phyloP scores from a whole-genome alignment of 2,888 invertebrate species.

The Scaptomyza flava region DNA sequence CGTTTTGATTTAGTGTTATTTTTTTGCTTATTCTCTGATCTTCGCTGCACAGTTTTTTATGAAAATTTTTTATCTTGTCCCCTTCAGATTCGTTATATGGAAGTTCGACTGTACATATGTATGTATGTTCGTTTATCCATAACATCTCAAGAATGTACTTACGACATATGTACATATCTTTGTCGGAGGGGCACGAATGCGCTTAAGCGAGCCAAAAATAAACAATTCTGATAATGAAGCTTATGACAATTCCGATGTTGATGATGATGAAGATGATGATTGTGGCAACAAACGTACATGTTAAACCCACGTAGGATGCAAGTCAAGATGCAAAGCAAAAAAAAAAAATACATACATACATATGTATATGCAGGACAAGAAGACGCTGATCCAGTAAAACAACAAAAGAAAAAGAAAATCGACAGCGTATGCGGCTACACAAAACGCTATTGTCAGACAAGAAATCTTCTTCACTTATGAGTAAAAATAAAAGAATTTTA shows the following conservation, averaged over 20 bases:
- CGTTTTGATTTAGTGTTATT: too few relatives aligned
- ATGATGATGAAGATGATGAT: slow-evolving; percentile 21
- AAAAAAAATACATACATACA: background rate
- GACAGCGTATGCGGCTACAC: background rate
- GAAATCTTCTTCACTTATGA: too few relatives aligned
- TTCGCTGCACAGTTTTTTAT: too few relatives aligned
- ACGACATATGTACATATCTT: slow-evolving; percentile 1
- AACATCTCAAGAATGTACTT: background rate
- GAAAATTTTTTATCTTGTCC: too few relatives aligned
- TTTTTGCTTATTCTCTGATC: too few relatives aligned
- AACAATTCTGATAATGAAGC: slow-evolving; percentile 47
- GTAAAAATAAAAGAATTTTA: background rate
- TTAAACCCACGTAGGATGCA: slow-evolving; percentile 39
- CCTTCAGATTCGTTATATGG: too few relatives aligned
- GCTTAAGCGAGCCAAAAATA: slow-evolving; percentile 50
- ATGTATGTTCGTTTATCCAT: too few relatives aligned
- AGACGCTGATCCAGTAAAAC: slow-evolving; percentile 43
- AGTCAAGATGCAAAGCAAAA: slow-evolving; percentile 20
- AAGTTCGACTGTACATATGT: too few relatives aligned
- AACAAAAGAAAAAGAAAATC: background rate
- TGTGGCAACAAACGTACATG: slow-evolving; percentile 2
- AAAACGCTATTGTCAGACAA: slow-evolving; percentile 1
- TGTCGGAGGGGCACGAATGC: slow-evolving; percentile 27
- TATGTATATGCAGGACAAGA: slow-evolving; percentile 11
- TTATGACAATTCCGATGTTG: slow-evolving; percentile 35